Conservation (phyloP, 1,140 invertebrate species). For the Leptinotarsa texana region DNA sequence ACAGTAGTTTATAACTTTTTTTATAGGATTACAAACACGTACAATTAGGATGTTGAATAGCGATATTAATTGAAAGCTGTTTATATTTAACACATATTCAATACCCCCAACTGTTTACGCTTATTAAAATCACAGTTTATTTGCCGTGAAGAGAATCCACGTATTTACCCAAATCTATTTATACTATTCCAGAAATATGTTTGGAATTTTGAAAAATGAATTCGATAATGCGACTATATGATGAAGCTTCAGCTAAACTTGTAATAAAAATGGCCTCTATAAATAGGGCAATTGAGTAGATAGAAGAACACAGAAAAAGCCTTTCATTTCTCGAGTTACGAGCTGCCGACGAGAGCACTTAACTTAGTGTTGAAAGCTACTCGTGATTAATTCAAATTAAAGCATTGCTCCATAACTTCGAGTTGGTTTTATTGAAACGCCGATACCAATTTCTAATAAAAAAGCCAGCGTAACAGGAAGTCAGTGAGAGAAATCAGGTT, state of each 20-base stretch:
- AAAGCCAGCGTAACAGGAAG: too few relatives aligned
- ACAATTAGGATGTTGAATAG: neutral
- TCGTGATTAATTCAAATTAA: slow-evolving; percentile 32
- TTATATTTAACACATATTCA: slow-evolving; percentile 14
- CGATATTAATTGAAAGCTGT: neutral
- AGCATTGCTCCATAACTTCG: slow-evolving; percentile 25
- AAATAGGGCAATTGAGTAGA: slow-evolving; percentile 40
- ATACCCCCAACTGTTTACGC: neutral
- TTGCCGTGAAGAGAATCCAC: slow-evolving; percentile 29
- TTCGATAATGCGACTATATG: slow-evolving; percentile 41
- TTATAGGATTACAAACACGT: too few relatives aligned
- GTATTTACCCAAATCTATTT: slow-evolving; percentile 41
- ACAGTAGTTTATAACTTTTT: too few relatives aligned
- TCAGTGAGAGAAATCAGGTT: too few relatives aligned
- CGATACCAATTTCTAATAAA: too few relatives aligned
- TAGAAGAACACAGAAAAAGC: slow-evolving; percentile 27
- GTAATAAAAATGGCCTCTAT: slow-evolving; percentile 39
- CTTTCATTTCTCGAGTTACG: slow-evolving; percentile 41
- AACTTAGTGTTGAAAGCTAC: slow-evolving; percentile 35
- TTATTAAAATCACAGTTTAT: slow-evolving; percentile 32
- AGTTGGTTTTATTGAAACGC: neutral
- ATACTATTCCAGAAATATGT: slow-evolving; percentile 38
- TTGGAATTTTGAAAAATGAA: slow-evolving; percentile 43
- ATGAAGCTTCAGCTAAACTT: slow-evolving; percentile 36
- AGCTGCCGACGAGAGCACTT: slow-evolving; percentile 49